Percentiles rank a stretch among this genome's conserved stretches.
Evolutionary conservation across 1,140 invertebrate genomes (phyloP).

Genomic region (Anthonomus grandis): DNA sequence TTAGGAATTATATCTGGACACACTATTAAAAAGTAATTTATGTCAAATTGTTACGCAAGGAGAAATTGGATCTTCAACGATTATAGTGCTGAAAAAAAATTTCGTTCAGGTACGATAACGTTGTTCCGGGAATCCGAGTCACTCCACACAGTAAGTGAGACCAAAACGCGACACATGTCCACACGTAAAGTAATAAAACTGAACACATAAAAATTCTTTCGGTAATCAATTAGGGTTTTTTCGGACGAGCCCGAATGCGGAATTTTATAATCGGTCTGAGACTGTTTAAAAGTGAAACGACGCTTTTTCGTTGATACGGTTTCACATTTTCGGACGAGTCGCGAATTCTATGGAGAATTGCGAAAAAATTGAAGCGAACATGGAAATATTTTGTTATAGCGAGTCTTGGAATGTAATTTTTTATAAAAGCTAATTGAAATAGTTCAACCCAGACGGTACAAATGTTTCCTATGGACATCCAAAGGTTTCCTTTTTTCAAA

Average conservation of each 20-base stretch:
- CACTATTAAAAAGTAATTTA: too few relatives aligned
- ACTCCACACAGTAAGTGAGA: conserved; percentile 25
- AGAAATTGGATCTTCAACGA: too few relatives aligned
- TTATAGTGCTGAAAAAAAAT: conserved; percentile 1
- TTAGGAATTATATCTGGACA: too few relatives aligned
- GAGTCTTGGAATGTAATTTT: too few relatives aligned
- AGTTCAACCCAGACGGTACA: too few relatives aligned
- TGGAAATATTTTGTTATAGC: too few relatives aligned
- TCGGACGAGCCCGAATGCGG: conserved; percentile 2
- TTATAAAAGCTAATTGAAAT: too few relatives aligned
- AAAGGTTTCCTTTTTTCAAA: too few relatives aligned
- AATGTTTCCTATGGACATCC: too few relatives aligned
- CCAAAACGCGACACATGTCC: conserved; percentile 19
- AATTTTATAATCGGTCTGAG: conserved; percentile 11
- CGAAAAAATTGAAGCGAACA: neutral
- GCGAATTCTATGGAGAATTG: neutral
- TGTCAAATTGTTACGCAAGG: neutral
- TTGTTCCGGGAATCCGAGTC: conserved; percentile 19
- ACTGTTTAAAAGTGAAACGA: conserved; percentile 19
- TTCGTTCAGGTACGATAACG: neutral
- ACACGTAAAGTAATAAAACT: conserved; percentile 25
- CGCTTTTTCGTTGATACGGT: conserved; percentile 3
- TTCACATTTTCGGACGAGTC: conserved; percentile 2
- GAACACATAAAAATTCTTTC: conserved; percentile 25
- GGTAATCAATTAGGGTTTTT: conserved; percentile 24